Evolutionary conservation across 2,888 invertebrate species (phyloP).

Genomic region (Pimpla rufipes): DNA sequence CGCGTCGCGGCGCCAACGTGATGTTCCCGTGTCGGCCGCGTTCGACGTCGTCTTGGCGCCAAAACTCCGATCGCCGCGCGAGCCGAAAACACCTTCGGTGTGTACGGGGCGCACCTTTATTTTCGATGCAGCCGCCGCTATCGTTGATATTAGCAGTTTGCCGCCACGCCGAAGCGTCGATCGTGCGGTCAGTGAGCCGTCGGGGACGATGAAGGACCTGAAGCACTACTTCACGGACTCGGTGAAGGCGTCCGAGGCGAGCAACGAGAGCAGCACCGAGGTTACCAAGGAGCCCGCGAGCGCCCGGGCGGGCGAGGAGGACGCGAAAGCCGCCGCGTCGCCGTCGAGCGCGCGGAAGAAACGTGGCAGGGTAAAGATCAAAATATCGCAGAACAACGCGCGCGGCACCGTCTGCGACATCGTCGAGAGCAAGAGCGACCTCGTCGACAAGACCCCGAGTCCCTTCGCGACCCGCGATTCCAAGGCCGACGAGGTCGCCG

Average conservation of each 20-base stretch:
- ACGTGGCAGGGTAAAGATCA: slow-evolving; percentile 77
- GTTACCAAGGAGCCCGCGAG: slow-evolving; percentile 57
- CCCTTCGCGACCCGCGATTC: slow-evolving; percentile 66
- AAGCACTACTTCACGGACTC: slow-evolving; percentile 78
- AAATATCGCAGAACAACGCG: slow-evolving; percentile 72
- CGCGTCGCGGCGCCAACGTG: slow-evolving; percentile 16
- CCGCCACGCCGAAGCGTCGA: not conserved
- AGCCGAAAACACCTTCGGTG: not conserved
- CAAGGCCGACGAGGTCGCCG: slow-evolving; percentile 6
- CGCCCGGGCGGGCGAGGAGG: slow-evolving; percentile 10
- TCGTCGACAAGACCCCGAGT: slow-evolving; percentile 77
- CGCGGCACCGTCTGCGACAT: slow-evolving; percentile 73
- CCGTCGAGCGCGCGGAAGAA: slow-evolving; percentile 61
- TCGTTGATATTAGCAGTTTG: not conserved
- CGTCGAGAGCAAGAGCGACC: slow-evolving; percentile 74
- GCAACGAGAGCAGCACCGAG: slow-evolving; percentile 53
- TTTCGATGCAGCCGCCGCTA: not conserved
- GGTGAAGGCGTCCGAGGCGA: slow-evolving; percentile 67
- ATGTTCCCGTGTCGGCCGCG: not conserved
- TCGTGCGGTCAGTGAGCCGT: slow-evolving; percentile 35
- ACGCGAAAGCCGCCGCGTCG: not conserved
- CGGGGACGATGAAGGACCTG: slow-evolving; percentile 77
- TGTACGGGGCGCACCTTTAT: not conserved
- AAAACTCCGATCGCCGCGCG: slow-evolving; percentile 59
- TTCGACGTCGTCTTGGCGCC: slow-evolving; percentile 58